Percentiles rank a stretch among this genome's conserved stretches.
These are phyloP conservation scores for Formicarius rufipectus DNA, from an alignment of 2,113 vertebrate genomes.

Conservation along the genomic window DNA sequence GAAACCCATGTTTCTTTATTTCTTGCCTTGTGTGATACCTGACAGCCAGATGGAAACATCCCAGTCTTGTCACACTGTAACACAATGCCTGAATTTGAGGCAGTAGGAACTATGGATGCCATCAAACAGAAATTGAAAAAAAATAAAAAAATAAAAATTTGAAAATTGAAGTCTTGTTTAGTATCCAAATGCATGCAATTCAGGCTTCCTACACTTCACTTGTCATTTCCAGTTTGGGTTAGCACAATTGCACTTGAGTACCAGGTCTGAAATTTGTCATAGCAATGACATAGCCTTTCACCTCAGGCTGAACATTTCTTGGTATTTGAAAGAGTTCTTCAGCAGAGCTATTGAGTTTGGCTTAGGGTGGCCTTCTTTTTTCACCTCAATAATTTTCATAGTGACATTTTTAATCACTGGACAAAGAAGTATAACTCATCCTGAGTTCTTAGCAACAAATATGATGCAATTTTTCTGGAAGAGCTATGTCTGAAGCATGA, in stretches of 20 bases:
- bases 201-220: background rate
- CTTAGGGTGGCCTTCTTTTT: background rate
- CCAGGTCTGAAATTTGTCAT: background rate
- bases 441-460: background rate
- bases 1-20: background rate
- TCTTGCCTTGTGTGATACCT: constrained; percentile 14
- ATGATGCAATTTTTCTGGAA: background rate
- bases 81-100: background rate
- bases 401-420: background rate
- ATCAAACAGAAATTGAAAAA: background rate
- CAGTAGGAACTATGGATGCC: background rate
- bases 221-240: background rate
- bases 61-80: background rate
- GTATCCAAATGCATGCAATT: background rate
- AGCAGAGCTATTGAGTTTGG: background rate
- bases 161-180: background rate
- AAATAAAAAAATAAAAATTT: background rate
- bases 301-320: background rate
- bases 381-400: background rate
- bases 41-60: background rate
- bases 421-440: background rate
- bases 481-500: background rate
- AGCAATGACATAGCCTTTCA: background rate
- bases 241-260: background rate
- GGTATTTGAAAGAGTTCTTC: background rate